Evolutionary conservation across 2,113 vertebrate genomes (phyloP), one percentile per base, ranked within the genome.

Genomic region (Ceyx margarethae): DNA sequence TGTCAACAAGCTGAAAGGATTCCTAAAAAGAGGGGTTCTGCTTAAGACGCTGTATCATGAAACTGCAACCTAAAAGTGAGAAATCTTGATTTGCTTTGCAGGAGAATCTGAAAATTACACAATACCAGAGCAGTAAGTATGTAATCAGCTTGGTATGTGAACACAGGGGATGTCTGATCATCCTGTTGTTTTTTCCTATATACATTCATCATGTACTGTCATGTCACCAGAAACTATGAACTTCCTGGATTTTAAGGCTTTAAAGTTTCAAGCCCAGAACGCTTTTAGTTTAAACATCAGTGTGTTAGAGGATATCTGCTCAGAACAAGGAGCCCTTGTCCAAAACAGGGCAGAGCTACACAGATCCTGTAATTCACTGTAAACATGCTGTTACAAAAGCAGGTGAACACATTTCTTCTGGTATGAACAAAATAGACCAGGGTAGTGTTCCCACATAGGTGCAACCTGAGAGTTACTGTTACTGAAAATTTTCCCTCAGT

Each of bases 181-280:
- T 81, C 48, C 78, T 56, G 29, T 23, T 91, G 69, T 46, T 94
- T 92, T 92, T 94, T 89, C 92, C 90, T 92, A 53, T 67, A 18
- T 37, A 25, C 40, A 64, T 91, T 81, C 57, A 56, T 85, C 66
- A 72, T 0, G 3, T 56, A 64, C 57, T 75, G 57, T 85, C 81
- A 51, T 23, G 62, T 79, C 62, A 89, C 81, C 74, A 87, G 69
- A 75, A 85, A 64, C 43, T 42, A 11, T 67, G 64, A 81, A 73
- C 79, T 91, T 82, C 81, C 88, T 93, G 82, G 18, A 48, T 43
- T 72, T 85, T 66, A 33, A 65, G 31, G 43, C 60, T 74, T 64
- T 37, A n/a, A 54, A 75, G 28, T 28, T 89, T 77, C 48, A 79
- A 10, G 5, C 13, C 4, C 54, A 53, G 25, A 48, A 46, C 9